Base-by-base conservation (phyloP, 2,888 invertebrate species). In the Idaea dimidiata region DNA sequence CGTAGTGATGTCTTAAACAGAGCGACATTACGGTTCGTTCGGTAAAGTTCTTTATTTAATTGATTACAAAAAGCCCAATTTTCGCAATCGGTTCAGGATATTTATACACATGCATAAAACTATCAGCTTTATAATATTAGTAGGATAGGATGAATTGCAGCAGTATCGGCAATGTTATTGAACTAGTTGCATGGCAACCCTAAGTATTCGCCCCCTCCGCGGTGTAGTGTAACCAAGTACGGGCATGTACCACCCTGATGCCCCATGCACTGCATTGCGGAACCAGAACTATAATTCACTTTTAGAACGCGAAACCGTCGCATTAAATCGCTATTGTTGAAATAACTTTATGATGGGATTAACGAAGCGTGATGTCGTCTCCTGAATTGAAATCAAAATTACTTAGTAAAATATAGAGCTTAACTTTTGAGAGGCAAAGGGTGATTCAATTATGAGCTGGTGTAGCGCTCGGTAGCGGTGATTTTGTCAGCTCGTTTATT, bases 251-350 rank as follows among this genome's bases (percentile, higher is more conserved):
- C 18, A 18, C 56, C 70, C 74, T 73, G 74, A 82, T 80, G 84
- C 87, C 87, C 89, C 86, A 87, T 89, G 87, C 86, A 89, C 90
- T 90, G 91, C 91, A 91, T 84, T 91, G 91, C 91, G 89, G 89
- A 86, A 86, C 84, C 74, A 81, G 79, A 78, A 82, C 87, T 81
- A 90, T 90, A 90, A 84, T 83, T 90, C 89, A 91, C 84, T 87
- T 88, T 89, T 88, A 86, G 84, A 86, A 87, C 79, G 84, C 85
- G 82, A 82, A 86, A 84, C 83, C 81, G 79, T 82, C 79, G 79
- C 77, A 82, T 86, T 87, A 82, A 80, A 82, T 81, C 81, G 79
- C 69, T 81, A 86, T 87, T 87, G 87, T 89, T 82, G 74, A 83
- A 84, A 84, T 80, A 76, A 72, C 79, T 86, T 84, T 85, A 84